Conservation (phyloP, 2,113 vertebrate genomes). For the Leptosomus discolor region DNA sequence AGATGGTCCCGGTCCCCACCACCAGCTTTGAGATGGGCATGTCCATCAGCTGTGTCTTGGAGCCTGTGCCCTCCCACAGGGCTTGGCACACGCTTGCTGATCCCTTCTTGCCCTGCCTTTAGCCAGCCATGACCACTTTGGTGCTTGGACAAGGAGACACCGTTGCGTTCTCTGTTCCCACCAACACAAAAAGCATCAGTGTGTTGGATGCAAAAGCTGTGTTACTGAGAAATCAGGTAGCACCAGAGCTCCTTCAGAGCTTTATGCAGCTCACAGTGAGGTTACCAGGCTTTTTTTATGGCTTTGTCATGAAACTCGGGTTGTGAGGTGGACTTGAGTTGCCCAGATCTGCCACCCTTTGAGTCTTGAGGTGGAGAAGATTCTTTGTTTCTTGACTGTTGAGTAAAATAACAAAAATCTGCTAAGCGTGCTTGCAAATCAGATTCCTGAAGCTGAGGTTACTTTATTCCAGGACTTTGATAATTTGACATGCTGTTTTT, state of each 20-base stretch:
- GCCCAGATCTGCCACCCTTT: neutral
- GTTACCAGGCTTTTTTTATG: neutral
- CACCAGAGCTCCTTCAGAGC: neutral
- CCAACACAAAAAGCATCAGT: neutral
- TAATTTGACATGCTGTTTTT: neutral
- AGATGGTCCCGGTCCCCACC: neutral
- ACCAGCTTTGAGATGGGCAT: neutral
- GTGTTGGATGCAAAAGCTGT: neutral
- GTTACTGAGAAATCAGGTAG: neutral
- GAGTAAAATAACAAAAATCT: neutral
- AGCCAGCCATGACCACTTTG: rapidly evolving
- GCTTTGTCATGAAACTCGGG: neutral
- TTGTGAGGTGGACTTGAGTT: neutral
- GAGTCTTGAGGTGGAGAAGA: neutral
- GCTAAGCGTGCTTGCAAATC: neutral
- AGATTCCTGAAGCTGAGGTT: neutral
- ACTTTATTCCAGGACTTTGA: neutral
- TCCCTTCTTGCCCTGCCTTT: neutral
- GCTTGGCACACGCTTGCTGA: neutral
- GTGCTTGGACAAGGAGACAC: neutral
- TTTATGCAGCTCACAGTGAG: neutral
- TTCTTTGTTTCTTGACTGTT: neutral
- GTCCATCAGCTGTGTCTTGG: neutral
- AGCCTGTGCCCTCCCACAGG: neutral
- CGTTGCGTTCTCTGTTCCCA: neutral